phyloP scores from a whole-genome alignment of 2,888 invertebrate species.

The Melanargia galathea region DNA sequence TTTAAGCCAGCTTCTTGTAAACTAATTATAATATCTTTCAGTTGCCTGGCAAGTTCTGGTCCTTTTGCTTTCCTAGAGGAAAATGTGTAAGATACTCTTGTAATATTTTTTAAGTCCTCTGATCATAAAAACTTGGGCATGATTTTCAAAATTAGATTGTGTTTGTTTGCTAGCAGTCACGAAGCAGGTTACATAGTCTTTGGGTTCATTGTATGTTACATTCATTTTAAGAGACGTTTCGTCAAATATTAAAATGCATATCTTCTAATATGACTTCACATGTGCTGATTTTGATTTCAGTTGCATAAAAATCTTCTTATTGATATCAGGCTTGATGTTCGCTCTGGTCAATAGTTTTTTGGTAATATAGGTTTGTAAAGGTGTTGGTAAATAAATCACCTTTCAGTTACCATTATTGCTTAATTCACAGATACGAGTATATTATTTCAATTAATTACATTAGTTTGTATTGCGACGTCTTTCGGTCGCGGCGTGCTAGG shows the following conservation, averaged over 20 bases:
- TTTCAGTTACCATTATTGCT: too few species aligned
- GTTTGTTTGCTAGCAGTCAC: background rate
- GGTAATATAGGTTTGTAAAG: too few species aligned
- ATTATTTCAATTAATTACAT: too few species aligned
- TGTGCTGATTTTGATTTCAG: background rate
- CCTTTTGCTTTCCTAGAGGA: background rate
- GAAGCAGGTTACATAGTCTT: background rate
- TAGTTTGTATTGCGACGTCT: too few species aligned
- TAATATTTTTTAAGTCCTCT: background rate
- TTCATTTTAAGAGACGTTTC: background rate
- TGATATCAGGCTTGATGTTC: background rate
- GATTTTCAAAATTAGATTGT: background rate
- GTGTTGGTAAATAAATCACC: too few species aligned
- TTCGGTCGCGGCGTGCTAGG: too few species aligned
- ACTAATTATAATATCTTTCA: background rate
- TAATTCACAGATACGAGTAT: too few species aligned
- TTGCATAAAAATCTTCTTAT: background rate
- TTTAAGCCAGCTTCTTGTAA: background rate
- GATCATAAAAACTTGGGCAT: background rate
- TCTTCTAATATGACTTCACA: background rate
- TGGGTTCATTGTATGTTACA: background rate
- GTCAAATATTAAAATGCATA: background rate
- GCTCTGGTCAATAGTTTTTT: background rate
- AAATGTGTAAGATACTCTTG: background rate
- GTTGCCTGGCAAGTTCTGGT: background rate